These are phyloP conservation scores for Hermatobates lingyangjiaoensis DNA, from an alignment of 1,140 invertebrate species.

Conservation along the genomic window DNA sequence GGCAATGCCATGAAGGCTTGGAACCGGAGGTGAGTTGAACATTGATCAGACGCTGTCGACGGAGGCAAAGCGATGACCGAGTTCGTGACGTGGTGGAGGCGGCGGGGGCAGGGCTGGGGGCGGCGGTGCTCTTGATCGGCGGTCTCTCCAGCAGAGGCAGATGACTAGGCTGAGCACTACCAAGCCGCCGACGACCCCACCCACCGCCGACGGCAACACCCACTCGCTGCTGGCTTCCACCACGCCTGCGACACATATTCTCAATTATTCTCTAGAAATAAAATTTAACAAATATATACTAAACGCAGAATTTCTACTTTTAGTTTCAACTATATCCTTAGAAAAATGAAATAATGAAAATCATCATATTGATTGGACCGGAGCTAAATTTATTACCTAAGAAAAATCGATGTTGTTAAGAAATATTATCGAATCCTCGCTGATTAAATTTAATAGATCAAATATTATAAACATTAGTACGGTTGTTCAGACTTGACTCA, in stretches of 20 bases:
- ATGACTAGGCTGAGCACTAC: constrained; percentile 21
- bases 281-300: too few species aligned
- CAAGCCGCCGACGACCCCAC: constrained; percentile 21
- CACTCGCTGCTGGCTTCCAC: constrained; percentile 25
- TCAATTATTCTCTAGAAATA: too few species aligned
- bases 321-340: background rate
- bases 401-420: too few species aligned
- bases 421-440: too few species aligned
- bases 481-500: background rate
- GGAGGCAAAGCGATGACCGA: constrained; percentile 30
- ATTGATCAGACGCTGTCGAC: constrained; percentile 33
- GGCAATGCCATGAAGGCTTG: constrained; percentile 4
- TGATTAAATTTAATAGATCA: too few species aligned
- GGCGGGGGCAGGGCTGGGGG: constrained; percentile 20
- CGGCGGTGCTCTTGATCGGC: constrained; percentile 24
- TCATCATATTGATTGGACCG: background rate
- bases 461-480: too few species aligned
- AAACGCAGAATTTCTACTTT: constrained; percentile 1
- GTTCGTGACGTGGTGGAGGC: constrained; percentile 24
- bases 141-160: constrained; percentile 24
- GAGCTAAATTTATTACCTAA: too few species aligned
- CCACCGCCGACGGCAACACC: constrained; percentile 23
- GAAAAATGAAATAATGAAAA: background rate
- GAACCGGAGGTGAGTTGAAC: constrained; percentile 14
- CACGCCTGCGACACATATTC: constrained; percentile 29